Evolutionary conservation across 2,888 invertebrate genomes (phyloP).

Genomic region (Scaeva pyrastri): DNA sequence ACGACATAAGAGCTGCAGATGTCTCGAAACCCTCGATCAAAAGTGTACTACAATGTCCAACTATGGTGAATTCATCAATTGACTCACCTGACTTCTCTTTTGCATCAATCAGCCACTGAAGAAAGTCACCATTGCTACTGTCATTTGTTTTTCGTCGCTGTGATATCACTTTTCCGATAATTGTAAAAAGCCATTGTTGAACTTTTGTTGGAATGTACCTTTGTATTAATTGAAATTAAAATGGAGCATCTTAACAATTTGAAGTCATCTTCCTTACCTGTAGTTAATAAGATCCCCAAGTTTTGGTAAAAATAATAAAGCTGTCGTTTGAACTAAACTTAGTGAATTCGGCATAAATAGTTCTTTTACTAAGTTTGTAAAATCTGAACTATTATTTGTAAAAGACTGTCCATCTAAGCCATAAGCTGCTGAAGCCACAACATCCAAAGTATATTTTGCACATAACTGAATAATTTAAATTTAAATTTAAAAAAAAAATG

Average conservation of each 20-base stretch:
- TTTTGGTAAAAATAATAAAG: constrained; percentile 78
- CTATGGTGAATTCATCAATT: constrained; percentile 71
- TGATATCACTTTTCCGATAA: constrained; percentile 75
- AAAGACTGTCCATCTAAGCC: constrained; percentile 79
- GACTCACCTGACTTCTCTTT: constrained; percentile 76
- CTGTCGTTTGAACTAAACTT: constrained; percentile 78
- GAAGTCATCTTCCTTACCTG: constrained; percentile 73
- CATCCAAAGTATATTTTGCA: constrained; percentile 80
- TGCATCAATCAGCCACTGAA: constrained; percentile 78
- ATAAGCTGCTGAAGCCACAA: constrained; percentile 79
- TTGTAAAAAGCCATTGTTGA: constrained; percentile 77
- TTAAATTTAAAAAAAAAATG: background rate
- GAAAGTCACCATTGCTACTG: constrained; percentile 72
- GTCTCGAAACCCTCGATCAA: constrained; percentile 81
- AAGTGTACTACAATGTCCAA: constrained; percentile 79
- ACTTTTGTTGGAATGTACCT: constrained; percentile 79
- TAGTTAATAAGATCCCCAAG: constrained; percentile 77
- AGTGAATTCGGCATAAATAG: constrained; percentile 78
- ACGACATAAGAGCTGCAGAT: constrained; percentile 79
- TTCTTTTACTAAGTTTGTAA: constrained; percentile 77
- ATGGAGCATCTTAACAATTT: background rate
- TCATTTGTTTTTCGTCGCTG: constrained; percentile 47
- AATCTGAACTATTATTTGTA: constrained; percentile 76
- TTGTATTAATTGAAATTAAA: background rate
- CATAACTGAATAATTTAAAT: constrained; percentile 72